Evolutionary conservation across 2,888 invertebrate genomes (phyloP), one percentile per base, ranked within the genome.

Genomic region (Conus canariensis): DNA sequence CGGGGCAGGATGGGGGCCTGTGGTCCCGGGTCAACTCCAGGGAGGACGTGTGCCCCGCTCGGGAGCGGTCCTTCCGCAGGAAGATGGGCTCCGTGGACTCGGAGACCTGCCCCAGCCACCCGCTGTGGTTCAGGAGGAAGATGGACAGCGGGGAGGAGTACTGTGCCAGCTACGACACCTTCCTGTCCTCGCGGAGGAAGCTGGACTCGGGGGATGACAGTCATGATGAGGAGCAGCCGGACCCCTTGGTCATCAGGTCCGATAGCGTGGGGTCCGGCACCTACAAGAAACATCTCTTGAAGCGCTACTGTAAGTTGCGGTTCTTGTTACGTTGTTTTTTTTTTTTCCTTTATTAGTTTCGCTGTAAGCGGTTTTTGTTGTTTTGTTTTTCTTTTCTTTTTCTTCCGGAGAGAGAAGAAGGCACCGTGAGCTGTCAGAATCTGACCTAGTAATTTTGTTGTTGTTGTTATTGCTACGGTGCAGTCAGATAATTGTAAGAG

Each of bases 281-380:
- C 8, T 94, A 93, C 91, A 94, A 94, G 92, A 94, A 94, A 90
- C 92, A 93, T 89, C 92, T 94, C 30, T 90, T 93, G 77, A 93
- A 93, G 88, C 92, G 94, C 87, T 94, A 94, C 89, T 92, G 94
- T 94, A 92, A 94, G 94, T 94, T 25, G 45, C 45, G 45, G 45
- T 4, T 45, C 45, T 45, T 45, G 45, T n/a, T 9, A 45, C 45
- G 3, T 5, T n/a, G 4, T 0, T 30, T 77, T 80, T n/a, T 80
- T 19, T 80, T 45, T 80, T 74, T 2, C 7, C 45, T 30, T n/a
- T 1, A 25, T 80, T 10, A 4, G 30, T 25, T 25, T 14, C 19
- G 25, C 19, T 30, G 30, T 8, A 2, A 64, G 64, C 12, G 64
- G 10, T 4, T 64, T 64, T 64, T 64, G 64, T 10, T 10, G 64